A percentile compares a stretch with the other conserved stretches of the same genome.
Evolutionary conservation across 1,140 invertebrate genomes (phyloP).

Genomic region (Cotesia chilonis): DNA sequence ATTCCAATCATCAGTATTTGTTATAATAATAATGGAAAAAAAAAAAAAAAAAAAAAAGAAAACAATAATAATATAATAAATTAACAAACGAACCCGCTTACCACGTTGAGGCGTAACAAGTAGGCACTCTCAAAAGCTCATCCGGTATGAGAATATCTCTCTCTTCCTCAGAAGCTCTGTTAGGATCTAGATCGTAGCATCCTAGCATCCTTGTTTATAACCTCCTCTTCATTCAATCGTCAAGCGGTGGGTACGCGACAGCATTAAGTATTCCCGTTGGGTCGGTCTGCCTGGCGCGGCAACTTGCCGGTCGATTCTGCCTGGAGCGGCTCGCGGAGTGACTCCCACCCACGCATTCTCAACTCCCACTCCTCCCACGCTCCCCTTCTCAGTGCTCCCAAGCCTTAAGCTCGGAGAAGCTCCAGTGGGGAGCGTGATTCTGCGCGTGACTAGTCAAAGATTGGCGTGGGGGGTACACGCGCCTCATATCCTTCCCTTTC

Average conservation of each 20-base stretch:
- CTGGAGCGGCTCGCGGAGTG: conserved; percentile 41
- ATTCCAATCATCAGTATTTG: too few relatives aligned
- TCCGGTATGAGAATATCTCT: conserved; percentile 11
- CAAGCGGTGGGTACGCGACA: conserved; percentile 49
- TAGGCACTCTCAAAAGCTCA: conserved; percentile 47
- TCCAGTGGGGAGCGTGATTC: conserved; percentile 21
- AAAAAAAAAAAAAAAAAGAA: too few relatives aligned
- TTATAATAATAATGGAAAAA: too few relatives aligned
- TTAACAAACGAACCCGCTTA: background rate
- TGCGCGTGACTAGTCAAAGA: background rate
- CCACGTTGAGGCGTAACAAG: conserved; percentile 54
- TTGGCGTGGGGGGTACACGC: conserved; percentile 2
- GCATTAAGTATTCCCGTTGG: conserved; percentile 64
- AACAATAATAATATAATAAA: too few relatives aligned
- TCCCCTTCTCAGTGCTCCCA: background rate
- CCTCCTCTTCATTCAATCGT: conserved; percentile 50
- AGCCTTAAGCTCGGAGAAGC: background rate
- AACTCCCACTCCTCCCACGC: conserved; percentile 19
- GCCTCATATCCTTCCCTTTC: conserved; percentile 21
- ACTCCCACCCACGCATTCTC: conserved; percentile 40
- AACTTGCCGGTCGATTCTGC: conserved; percentile 58
- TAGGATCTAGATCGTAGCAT: background rate
- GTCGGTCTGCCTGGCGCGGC: conserved; percentile 53
- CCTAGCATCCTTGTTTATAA: background rate
- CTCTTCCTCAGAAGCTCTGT: conserved; percentile 23